Percentiles rank a stretch among this genome's conserved stretches.
These are phyloP conservation scores for Desmodus rotundus DNA, from an alignment of 2,113 vertebrate species.

Conservation along the genomic window DNA sequence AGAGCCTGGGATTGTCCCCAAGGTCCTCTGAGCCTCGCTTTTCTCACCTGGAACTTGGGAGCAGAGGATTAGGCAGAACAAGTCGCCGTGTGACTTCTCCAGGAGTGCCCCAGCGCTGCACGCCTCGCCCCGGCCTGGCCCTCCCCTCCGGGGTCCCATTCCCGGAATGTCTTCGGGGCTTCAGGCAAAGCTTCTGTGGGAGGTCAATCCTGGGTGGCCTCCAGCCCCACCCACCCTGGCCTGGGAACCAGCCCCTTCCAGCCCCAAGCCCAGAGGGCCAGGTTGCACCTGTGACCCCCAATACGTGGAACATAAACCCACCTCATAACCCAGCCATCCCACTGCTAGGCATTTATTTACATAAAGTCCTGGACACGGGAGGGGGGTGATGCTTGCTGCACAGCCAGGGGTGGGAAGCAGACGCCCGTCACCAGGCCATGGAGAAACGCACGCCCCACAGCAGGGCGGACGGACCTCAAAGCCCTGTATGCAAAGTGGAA, in stretches of 20 bases:
- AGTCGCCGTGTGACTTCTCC: background rate
- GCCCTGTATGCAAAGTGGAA: fast-evolving
- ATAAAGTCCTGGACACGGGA: background rate
- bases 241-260: background rate
- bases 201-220: background rate
- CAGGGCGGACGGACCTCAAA: fast-evolving
- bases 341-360: background rate
- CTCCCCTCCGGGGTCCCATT: background rate
- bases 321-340: no score
- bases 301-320: background rate
- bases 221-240: background rate
- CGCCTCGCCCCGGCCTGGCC: background rate
- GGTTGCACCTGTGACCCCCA: background rate
- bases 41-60: background rate
- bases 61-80: background rate
- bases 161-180: background rate
- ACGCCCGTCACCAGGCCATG: fast-evolving
- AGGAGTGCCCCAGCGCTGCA: no score
- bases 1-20: background rate
- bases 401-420: background rate
- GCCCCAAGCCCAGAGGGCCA: background rate
- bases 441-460: background rate
- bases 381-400: background rate
- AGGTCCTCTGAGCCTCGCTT: background rate
- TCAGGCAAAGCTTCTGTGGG: background rate